These are phyloP conservation scores for Aspidiotus destructor DNA, from an alignment of 2,888 invertebrate species.

Conservation along the genomic window DNA sequence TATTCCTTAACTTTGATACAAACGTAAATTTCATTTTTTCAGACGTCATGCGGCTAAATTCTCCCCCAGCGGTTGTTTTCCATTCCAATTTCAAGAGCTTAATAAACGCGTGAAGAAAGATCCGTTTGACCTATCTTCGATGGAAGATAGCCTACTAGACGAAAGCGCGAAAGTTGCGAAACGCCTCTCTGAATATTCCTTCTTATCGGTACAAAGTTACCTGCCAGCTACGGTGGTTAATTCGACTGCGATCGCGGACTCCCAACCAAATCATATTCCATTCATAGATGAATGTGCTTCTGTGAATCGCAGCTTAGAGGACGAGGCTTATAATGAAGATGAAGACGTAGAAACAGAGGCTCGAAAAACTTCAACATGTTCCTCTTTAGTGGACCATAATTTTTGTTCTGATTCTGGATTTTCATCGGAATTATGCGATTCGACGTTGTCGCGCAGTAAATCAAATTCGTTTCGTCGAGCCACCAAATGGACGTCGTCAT, in stretches of 20 bases:
- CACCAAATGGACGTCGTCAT: constrained; percentile 53
- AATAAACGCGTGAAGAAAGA: constrained; percentile 19
- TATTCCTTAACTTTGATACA: neutral
- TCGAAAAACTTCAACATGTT: constrained; percentile 34
- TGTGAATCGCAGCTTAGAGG: constrained; percentile 35
- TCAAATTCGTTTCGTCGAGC: constrained; percentile 39
- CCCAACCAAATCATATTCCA: constrained; percentile 38
- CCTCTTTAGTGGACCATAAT: constrained; percentile 37
- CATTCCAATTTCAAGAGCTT: constrained; percentile 45
- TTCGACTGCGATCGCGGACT: constrained; percentile 26
- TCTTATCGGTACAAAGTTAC: constrained; percentile 35
- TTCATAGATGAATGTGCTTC: constrained; percentile 39
- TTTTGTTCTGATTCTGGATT: constrained; percentile 44
- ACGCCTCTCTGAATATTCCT: constrained; percentile 38
- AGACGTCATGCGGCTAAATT: constrained; percentile 46
- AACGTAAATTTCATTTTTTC: neutral
- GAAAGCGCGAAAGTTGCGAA: constrained; percentile 38
- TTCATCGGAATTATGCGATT: constrained; percentile 41
- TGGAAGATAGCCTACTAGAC: constrained; percentile 16
- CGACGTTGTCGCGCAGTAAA: constrained; percentile 34
- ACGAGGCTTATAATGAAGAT: constrained; percentile 17
- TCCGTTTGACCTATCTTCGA: constrained; percentile 9
- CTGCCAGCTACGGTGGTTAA: constrained; percentile 29
- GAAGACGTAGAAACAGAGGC: constrained; percentile 28
- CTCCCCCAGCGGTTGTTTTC: constrained; percentile 47